A percentile compares a stretch with the other conserved stretches of the same genome.
These are phyloP conservation scores for Neodiprion lecontei DNA, from an alignment of 1,140 invertebrate species.

Conservation along the genomic window DNA sequence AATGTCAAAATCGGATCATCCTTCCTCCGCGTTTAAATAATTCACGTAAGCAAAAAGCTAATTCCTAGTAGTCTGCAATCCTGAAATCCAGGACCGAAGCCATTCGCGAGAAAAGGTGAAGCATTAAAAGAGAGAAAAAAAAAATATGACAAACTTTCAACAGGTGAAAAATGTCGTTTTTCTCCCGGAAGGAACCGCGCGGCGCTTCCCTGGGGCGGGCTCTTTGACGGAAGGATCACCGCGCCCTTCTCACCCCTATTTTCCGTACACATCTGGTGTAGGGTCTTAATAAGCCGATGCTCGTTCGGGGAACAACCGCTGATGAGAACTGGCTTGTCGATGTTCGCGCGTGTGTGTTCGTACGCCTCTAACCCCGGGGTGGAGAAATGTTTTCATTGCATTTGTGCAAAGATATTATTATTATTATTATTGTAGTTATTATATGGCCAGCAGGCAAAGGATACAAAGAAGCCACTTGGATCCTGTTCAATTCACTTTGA, in stretches of 20 bases:
- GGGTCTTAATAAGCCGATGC: slow-evolving; percentile 13
- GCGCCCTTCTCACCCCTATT: too few relatives aligned
- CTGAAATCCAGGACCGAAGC: neutral
- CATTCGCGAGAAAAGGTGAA: neutral
- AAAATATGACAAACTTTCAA: slow-evolving; percentile 33
- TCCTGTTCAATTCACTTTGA: too few relatives aligned
- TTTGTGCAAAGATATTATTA: neutral
- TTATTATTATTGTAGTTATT: neutral
- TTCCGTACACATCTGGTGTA: neutral
- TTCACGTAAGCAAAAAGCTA: too few relatives aligned
- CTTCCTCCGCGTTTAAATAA: too few relatives aligned
- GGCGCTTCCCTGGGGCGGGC: too few relatives aligned
- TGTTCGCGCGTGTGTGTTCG: neutral
- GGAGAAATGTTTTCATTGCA: slow-evolving; percentile 10
- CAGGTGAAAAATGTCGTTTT: slow-evolving; percentile 42
- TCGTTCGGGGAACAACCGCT: neutral
- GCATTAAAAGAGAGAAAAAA: slow-evolving; percentile 19
- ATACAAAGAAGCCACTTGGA: too few relatives aligned
- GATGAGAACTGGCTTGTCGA: neutral
- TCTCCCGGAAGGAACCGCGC: neutral
- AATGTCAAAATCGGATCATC: too few relatives aligned
- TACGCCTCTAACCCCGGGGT: neutral
- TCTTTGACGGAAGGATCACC: too few relatives aligned
- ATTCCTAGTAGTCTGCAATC: neutral
- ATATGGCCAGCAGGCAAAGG: neutral